Evolutionary conservation across 2,888 invertebrate species (phyloP).

Genomic region (Barypeithes pellucidus): DNA sequence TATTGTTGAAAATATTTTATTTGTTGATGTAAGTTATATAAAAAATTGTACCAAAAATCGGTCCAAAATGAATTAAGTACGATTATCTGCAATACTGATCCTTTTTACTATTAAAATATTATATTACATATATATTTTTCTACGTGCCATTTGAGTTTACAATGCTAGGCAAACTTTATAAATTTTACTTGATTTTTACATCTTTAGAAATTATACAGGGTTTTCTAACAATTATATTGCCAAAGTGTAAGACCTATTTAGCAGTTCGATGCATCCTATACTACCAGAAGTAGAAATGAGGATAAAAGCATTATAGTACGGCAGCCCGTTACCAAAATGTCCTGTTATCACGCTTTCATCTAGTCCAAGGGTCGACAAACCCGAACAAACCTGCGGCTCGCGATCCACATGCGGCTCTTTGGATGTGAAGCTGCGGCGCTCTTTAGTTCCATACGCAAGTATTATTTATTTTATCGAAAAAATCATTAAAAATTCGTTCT

Average conservation of each 20-base stretch:
- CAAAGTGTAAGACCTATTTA: neutral
- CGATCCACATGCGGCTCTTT: no score
- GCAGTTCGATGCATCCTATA: no score
- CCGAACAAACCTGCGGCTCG: no score
- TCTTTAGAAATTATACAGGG: slow-evolving; percentile 63
- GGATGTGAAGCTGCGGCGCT: no score
- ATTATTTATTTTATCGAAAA: no score
- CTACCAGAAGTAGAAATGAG: no score
- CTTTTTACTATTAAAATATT: neutral
- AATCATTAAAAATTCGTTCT: no score
- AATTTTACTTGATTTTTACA: slow-evolving; percentile 12
- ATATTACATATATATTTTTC: slow-evolving; percentile 54
- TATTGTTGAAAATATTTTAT: slow-evolving; percentile 63
- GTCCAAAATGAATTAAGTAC: slow-evolving; percentile 35
- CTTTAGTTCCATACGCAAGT: no score
- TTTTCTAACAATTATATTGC: slow-evolving; percentile 44
- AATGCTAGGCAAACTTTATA: slow-evolving; percentile 17
- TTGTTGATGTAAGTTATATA: slow-evolving; percentile 59
- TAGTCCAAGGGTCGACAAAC: no score
- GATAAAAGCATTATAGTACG: no score
- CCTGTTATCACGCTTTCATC: no score
- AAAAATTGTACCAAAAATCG: slow-evolving; percentile 42
- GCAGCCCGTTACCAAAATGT: no score
- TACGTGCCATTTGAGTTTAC: slow-evolving; percentile 58
- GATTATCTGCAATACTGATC: slow-evolving; percentile 56